phyloP scores from a whole-genome alignment of 2,113 vertebrate species.

The Nycticorax nycticorax region DNA sequence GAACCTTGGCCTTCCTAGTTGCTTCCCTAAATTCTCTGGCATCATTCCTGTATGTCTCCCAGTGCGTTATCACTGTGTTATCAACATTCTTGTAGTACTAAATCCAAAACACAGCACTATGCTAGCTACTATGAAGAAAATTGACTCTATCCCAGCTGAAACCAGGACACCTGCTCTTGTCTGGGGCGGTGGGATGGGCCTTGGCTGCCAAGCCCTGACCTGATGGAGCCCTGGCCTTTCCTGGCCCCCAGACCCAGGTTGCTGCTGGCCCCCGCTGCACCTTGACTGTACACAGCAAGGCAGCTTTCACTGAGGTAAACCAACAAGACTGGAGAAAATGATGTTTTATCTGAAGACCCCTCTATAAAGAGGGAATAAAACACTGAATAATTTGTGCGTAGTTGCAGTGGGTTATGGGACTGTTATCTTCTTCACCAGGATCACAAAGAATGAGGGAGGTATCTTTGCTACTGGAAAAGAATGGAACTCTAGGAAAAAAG shows the following conservation, averaged over 20 bases:
- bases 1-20: no score
- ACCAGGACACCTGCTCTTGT: no score
- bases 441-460: not conserved
- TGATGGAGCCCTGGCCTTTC: fast-evolving
- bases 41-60: no score
- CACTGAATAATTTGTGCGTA: not conserved
- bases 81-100: no score
- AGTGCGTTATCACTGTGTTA: no score
- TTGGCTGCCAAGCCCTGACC: not conserved
- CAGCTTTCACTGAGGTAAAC: not conserved
- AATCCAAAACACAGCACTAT: no score
- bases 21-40: no score
- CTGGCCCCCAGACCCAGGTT: fast-evolving
- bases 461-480: not conserved
- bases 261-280: fast-evolving
- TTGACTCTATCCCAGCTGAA: no score
- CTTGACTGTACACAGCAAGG: not conserved
- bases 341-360: not conserved
- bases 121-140: no score
- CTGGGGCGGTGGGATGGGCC: not conserved
- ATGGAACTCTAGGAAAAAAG: not conserved
- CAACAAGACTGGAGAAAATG: not conserved
- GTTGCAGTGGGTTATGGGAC: not conserved
- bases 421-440: not conserved
- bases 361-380: not conserved